Base-by-base conservation (phyloP, 2,888 invertebrate genomes). In the Xestoiulus laeticollis region DNA sequence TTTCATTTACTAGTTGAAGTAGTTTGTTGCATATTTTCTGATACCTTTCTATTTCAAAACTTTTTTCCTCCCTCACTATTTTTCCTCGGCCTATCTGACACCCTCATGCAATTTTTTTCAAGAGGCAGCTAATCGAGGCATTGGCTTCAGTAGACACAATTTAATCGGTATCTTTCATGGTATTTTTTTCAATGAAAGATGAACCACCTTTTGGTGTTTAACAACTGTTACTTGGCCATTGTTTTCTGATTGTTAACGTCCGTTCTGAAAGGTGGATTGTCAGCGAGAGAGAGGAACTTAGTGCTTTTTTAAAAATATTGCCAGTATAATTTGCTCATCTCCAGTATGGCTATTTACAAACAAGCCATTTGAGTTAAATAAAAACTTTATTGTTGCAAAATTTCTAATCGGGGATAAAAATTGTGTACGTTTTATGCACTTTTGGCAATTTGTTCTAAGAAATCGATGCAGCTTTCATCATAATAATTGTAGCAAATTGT, bases 71-170 rank as follows among this genome's bases (percentile, higher is more conserved):
- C 33, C 38, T 33, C 44, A 33, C 5, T 82, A 16, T 82, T 38
- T 85, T 22, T 38, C n/a, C 85, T 85, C 38, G 44, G 12, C 85
- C 43, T 38, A 22, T 38, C 38, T 38, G 44, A 44, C 22, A 38
- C 33, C 43, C 19, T 85, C 85, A 85, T 85, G 85, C 85, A 85
- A 85, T 86, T 53, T 26, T 43, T 86, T 86, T 86, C 86, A 53
- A 86, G 86, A 86, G 86, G 86, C 86, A 86, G 86, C 86, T 86
- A 86, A 44, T 86, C 32, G 86, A 86, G 32, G 86, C 53, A 30
- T 53, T 53, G 44, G 22, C 53, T 48, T 86, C 53, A 53, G 85
- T 85, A 85, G 85, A 44, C 85, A 85, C 43, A 85, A 84, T 30
- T 84, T 10, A 38, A 32, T 83, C 19, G 44, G 38, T 85, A 22